Conservation (phyloP, 2,113 vertebrate genomes). For the Tachysurus fulvidraco region DNA sequence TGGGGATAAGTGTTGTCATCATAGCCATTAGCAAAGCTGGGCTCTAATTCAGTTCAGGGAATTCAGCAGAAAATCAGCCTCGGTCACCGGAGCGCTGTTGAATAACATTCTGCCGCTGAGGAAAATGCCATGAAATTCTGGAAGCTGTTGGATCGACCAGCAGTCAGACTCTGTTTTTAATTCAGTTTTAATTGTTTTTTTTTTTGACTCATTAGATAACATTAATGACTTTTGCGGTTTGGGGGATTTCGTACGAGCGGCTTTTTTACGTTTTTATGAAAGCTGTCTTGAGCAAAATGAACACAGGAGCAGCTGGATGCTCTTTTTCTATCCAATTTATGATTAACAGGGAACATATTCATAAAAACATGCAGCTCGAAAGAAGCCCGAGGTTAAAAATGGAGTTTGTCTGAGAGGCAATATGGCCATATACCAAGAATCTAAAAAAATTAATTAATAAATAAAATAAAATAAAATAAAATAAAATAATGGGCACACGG, state of each 20-base stretch:
- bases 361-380: background rate
- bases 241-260: background rate
- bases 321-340: background rate
- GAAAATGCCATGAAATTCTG: background rate
- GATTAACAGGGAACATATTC: background rate
- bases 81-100: constrained; percentile 34
- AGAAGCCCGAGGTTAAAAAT: background rate
- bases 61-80: constrained; percentile 47
- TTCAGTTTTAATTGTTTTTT: background rate
- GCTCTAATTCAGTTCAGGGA: constrained; percentile 45
- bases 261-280: background rate
- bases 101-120: constrained; percentile 38
- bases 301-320: background rate
- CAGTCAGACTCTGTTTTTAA: background rate
- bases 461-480: too few relatives aligned
- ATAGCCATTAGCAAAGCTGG: constrained; percentile 47
- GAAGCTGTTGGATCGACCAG: background rate
- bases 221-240: background rate
- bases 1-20: constrained; percentile 53
- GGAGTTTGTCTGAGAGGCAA: background rate
- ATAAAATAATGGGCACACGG: too few relatives aligned
- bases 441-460: background rate
- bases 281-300: background rate
- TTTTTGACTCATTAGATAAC: background rate
- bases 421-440: background rate